Conservation (phyloP, 2,797 vertebrate species). For the Eurystomus glaucurus region DNA sequence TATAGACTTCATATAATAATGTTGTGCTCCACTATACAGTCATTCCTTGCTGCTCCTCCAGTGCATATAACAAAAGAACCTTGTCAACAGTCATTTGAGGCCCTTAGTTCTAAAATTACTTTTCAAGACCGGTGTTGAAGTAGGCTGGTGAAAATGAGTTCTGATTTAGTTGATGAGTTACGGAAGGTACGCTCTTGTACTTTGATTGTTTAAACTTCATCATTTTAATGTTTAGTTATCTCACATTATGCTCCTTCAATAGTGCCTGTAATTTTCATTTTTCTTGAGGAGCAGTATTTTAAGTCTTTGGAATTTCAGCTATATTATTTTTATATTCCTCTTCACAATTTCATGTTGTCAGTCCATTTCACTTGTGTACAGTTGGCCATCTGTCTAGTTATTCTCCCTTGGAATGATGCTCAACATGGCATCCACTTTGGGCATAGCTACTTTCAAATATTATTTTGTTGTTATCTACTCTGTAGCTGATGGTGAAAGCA, state of each 20-base stretch:
- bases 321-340: neutral
- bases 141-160: neutral
- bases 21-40: neutral
- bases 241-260: neutral
- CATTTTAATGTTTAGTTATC: neutral
- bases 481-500: conserved; percentile 10
- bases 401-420: neutral
- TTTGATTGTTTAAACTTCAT: neutral
- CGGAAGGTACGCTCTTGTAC: neutral
- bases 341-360: neutral
- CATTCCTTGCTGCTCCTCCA: neutral
- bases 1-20: neutral
- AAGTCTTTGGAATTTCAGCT: neutral
- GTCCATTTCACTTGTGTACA: neutral
- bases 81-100: neutral
- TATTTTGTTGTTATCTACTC: conserved; percentile 16
- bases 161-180: neutral
- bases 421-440: neutral
- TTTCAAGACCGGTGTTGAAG: neutral
- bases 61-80: neutral
- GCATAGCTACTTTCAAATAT: conserved; percentile 38
- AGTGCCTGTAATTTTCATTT: neutral
- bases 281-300: neutral
- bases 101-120: neutral
- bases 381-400: conserved; percentile 40